Evolutionary conservation across 2,888 invertebrate species (phyloP).

Genomic region (Eurytoma californica): DNA sequence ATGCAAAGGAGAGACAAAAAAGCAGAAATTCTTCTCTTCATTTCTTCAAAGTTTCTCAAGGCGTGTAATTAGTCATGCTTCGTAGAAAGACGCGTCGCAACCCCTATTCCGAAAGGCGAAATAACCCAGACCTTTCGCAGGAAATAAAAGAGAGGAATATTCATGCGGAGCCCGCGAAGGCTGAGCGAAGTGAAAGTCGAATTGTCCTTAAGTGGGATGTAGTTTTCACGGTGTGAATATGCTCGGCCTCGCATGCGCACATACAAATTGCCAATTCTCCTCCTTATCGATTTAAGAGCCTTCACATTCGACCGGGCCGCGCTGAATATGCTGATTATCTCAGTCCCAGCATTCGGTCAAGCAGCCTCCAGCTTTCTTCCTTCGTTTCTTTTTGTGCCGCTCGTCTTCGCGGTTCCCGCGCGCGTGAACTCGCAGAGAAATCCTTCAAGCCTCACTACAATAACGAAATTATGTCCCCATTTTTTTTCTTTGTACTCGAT

Average conservation of each 20-base stretch:
- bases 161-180: slow-evolving; percentile 15
- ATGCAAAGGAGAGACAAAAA: not conserved
- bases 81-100: not conserved
- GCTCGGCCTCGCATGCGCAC: slow-evolving; percentile 23
- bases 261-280: slow-evolving; percentile 51
- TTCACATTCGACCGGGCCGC: slow-evolving; percentile 60
- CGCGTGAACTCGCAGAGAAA: slow-evolving; percentile 3
- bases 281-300: slow-evolving; percentile 58
- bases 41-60: slow-evolving; percentile 2
- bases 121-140: not conserved
- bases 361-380: slow-evolving; percentile 6
- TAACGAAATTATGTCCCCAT: slow-evolving; percentile 29
- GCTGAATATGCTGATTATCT: slow-evolving; percentile 67
- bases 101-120: not conserved
- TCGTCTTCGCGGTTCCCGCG: slow-evolving; percentile 6
- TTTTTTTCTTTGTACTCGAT: slow-evolving; percentile 3
- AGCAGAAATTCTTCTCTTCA: not conserved
- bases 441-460: slow-evolving; percentile 30
- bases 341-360: slow-evolving; percentile 56
- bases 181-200: slow-evolving; percentile 45
- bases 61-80: slow-evolving; percentile 16
- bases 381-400: not conserved
- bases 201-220: slow-evolving; percentile 50
- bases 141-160: slow-evolving; percentile 6
- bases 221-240: slow-evolving; percentile 35